Percentiles rank a stretch among this genome's conserved stretches.
phyloP scores from a whole-genome alignment of 2,113 vertebrate species.

The Caranx melampygus region DNA sequence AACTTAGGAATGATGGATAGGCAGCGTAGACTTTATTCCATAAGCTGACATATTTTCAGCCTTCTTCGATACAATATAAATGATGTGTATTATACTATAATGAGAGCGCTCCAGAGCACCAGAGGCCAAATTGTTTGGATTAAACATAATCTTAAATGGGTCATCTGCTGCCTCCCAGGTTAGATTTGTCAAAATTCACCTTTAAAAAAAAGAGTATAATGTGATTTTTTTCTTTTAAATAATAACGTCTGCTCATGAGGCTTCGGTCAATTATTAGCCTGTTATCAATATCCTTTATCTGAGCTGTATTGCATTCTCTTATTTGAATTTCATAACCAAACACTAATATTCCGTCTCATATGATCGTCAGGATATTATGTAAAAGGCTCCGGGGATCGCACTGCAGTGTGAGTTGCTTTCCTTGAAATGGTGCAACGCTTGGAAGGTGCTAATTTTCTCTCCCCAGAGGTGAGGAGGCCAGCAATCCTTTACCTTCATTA shows the following conservation, averaged over 20 bases:
- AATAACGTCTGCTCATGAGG: constrained; percentile 43
- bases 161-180: constrained; percentile 39
- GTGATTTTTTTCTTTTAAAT: not conserved
- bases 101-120: constrained; percentile 18
- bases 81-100: constrained; percentile 48
- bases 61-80: constrained; percentile 49
- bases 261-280: constrained; percentile 68
- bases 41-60: constrained; percentile 15
- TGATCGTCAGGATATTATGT: constrained; percentile 71
- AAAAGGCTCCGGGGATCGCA: constrained; percentile 74
- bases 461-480: constrained; percentile 74
- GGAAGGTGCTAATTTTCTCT: constrained; percentile 76
- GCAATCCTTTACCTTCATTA: constrained; percentile 82
- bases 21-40: constrained; percentile 2
- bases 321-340: constrained; percentile 83
- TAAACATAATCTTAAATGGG: constrained; percentile 41
- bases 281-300: constrained; percentile 71
- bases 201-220: constrained; percentile 62
- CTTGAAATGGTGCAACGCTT: constrained; percentile 64
- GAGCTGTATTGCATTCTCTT: constrained; percentile 59
- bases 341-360: constrained; percentile 77
- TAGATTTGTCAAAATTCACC: constrained; percentile 54
- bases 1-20: constrained; percentile 45
- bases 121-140: constrained; percentile 50
- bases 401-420: constrained; percentile 45